Evolutionary conservation across 2,113 vertebrate species (phyloP).

Genomic region (Datnioides undecimradiatus): DNA sequence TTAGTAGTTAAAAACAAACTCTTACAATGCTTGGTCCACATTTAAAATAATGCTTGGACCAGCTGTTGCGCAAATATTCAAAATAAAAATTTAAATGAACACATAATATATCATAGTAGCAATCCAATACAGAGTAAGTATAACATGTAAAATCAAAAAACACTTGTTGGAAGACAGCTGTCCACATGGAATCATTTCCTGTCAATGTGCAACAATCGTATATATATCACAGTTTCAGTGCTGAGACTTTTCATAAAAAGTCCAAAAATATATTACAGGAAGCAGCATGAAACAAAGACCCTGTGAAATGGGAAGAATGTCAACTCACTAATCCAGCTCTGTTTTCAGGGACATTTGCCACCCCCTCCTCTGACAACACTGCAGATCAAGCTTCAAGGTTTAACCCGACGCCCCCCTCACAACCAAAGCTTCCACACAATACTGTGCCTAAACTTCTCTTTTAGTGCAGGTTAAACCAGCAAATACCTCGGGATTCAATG

Average conservation of each 20-base stretch:
- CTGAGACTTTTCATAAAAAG: constrained; percentile 2
- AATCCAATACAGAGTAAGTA: not conserved
- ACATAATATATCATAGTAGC: not conserved
- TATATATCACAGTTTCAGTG: not conserved
- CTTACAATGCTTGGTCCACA: not conserved
- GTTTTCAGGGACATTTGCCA: not conserved
- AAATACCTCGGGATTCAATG: not conserved
- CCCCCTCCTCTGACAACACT: not conserved
- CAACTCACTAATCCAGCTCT: not conserved
- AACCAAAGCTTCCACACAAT: not conserved
- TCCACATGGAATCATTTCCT: not conserved
- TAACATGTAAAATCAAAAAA: not conserved
- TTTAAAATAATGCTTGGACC: not conserved
- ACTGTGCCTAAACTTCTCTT: not conserved
- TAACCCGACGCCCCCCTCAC: not conserved
- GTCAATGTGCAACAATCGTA: not conserved
- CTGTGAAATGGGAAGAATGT: constrained; percentile 19
- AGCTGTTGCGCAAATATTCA: not conserved
- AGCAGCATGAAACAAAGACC: constrained; percentile 28
- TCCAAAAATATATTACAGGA: not conserved
- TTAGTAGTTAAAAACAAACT: not conserved
- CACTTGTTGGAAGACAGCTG: not conserved
- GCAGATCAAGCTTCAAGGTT: constrained; percentile 12
- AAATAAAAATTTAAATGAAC: constrained; percentile 5
- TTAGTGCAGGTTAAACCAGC: not conserved